Percentiles rank a stretch among this genome's conserved stretches.
phyloP scores from a whole-genome alignment of 2,888 invertebrate species.

The Caenorhabditis plicata region DNA sequence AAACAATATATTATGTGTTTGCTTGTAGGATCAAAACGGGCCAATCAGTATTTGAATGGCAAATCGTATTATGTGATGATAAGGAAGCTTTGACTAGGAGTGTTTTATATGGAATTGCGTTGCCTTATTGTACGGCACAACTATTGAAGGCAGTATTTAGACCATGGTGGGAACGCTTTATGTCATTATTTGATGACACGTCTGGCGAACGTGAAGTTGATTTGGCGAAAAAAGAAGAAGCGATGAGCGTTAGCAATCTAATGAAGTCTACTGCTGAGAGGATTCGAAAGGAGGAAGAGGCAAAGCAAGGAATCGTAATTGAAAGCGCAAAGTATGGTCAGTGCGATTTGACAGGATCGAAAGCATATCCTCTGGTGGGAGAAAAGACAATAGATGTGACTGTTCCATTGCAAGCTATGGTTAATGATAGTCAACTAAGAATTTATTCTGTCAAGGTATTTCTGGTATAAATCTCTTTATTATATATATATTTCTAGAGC shows the following conservation, averaged over 20 bases:
- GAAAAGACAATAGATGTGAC: constrained; percentile 76
- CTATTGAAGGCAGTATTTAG: constrained; percentile 39
- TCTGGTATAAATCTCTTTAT: not conserved
- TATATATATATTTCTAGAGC: constrained; percentile 73
- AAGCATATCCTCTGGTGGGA: constrained; percentile 56
- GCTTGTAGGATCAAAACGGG: constrained; percentile 53
- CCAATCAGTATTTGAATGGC: constrained; percentile 55
- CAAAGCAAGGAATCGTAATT: constrained; percentile 82
- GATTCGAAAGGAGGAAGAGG: constrained; percentile 80
- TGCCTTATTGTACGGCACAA: constrained; percentile 47
- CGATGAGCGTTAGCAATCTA: constrained; percentile 70
- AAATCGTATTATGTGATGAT: constrained; percentile 61
- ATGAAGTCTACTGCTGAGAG: constrained; percentile 88
- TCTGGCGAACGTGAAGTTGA: constrained; percentile 52
- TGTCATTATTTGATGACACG: constrained; percentile 48
- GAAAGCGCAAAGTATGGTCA: constrained; percentile 72
- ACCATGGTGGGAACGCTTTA: constrained; percentile 42
- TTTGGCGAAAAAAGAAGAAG: constrained; percentile 56
- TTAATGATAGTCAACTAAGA: constrained; percentile 82
- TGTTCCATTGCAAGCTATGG: constrained; percentile 88
- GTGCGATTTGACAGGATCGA: constrained; percentile 36
- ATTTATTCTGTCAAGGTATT: constrained; percentile 55
- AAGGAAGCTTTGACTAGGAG: constrained; percentile 54
- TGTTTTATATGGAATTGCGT: constrained; percentile 55
- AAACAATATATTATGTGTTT: not conserved